phyloP scores from a whole-genome alignment of 2,113 vertebrate genomes.

The Garra rufa region DNA sequence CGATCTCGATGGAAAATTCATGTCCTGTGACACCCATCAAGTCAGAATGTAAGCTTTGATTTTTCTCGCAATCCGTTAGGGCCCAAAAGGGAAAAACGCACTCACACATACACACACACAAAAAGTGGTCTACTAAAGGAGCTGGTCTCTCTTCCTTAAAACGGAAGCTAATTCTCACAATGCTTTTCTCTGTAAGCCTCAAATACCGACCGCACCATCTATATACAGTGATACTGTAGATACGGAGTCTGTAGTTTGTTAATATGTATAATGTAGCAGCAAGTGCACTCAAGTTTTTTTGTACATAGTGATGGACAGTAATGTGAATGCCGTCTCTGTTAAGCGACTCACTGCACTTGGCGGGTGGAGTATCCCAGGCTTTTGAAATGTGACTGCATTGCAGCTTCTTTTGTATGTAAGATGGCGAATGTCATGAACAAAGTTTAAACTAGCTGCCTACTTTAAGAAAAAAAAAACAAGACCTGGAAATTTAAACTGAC shows the following conservation, averaged over 20 bases:
- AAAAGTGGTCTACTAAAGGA: constrained; percentile 30
- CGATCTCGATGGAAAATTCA: constrained; percentile 1
- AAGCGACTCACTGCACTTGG: constrained; percentile 76
- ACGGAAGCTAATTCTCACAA: constrained; percentile 30
- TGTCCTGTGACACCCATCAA: not conserved
- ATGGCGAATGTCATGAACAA: constrained; percentile 81
- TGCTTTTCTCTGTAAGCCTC: constrained; percentile 36
- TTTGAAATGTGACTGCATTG: constrained; percentile 73
- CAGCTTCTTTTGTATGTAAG: constrained; percentile 88
- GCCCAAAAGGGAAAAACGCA: constrained; percentile 32
- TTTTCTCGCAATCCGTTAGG: not conserved
- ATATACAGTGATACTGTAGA: constrained; percentile 76
- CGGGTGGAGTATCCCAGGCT: constrained; percentile 78
- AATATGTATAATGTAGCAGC: constrained; percentile 95
- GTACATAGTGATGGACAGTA: constrained; percentile 89
- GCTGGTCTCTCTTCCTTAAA: constrained; percentile 42
- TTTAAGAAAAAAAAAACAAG: constrained; percentile 66
- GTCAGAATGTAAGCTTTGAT: not conserved
- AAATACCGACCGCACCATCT: constrained; percentile 48
- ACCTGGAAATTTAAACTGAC: constrained; percentile 84
- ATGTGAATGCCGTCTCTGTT: constrained; percentile 91
- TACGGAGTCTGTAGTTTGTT: constrained; percentile 83
- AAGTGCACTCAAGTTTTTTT: constrained; percentile 81
- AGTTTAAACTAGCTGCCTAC: constrained; percentile 61
- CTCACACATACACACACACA: not conserved